phyloP scores from a whole-genome alignment of 2,113 vertebrate genomes.

The Garra rufa region DNA sequence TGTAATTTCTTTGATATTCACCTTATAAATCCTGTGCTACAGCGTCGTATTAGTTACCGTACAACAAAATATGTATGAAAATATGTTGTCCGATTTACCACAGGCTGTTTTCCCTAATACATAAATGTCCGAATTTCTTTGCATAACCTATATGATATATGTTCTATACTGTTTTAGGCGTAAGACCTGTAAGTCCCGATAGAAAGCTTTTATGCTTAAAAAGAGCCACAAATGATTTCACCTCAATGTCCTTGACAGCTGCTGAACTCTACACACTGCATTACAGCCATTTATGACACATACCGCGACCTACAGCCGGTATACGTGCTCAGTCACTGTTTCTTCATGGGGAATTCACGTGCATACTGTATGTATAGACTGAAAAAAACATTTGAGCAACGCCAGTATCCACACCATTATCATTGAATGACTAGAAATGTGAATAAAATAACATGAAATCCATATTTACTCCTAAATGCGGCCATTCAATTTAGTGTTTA shows the following conservation, averaged over 20 bases:
- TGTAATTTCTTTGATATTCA: not conserved
- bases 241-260: conserved; percentile 22
- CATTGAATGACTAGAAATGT: not conserved
- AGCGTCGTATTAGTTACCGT: not conserved
- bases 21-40: not conserved
- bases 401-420: too few species aligned
- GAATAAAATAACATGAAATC: not conserved
- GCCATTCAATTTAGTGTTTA: not conserved
- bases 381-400: not conserved
- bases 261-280: not conserved
- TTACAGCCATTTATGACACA: not conserved
- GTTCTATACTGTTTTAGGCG: not conserved
- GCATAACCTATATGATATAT: not conserved
- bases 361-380: not conserved
- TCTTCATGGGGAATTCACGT: not conserved
- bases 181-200: not conserved
- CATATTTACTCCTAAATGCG: not conserved
- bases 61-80: not conserved
- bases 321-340: not conserved
- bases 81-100: not conserved
- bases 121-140: not conserved
- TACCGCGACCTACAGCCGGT: not conserved
- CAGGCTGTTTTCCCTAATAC: not conserved
- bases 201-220: not conserved
- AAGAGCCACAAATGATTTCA: not conserved